phyloP scores from a whole-genome alignment of 2,113 vertebrate species.

The Nesoenas mayeri region DNA sequence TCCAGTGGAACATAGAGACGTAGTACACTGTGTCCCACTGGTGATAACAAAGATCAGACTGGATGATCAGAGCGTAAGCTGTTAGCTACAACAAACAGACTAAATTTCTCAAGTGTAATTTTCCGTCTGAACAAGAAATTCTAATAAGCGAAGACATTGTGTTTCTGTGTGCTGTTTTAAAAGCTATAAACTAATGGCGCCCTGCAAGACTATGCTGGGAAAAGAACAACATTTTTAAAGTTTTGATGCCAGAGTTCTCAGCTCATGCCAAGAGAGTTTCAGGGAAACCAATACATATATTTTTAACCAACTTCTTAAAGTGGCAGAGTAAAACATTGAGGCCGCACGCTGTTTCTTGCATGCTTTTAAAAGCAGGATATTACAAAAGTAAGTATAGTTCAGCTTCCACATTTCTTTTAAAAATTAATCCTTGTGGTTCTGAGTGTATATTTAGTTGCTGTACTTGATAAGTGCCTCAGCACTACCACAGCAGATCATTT shows the following conservation, averaged over 20 bases:
- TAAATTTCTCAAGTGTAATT: not conserved
- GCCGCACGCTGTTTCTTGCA: not conserved
- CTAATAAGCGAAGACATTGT: not conserved
- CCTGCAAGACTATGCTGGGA: not conserved
- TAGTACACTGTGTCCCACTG: not conserved
- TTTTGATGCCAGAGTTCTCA: slow-evolving; percentile 8
- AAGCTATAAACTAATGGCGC: not conserved
- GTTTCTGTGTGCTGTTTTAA: not conserved
- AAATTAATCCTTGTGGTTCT: not conserved
- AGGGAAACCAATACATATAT: not conserved
- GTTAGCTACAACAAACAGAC: not conserved
- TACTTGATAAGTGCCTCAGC: not conserved
- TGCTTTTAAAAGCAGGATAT: not conserved
- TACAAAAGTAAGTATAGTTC: not conserved
- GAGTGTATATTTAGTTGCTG: not conserved
- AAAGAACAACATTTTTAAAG: slow-evolving; percentile 23
- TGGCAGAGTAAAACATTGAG: not conserved
- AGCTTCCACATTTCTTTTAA: not conserved
- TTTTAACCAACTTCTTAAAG: slow-evolving; percentile 48
- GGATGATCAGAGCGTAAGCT: not conserved
- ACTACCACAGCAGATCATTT: not conserved
- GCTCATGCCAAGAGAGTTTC: slow-evolving; percentile 2
- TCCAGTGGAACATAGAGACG: not conserved
- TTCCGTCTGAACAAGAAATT: not conserved
- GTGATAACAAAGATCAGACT: not conserved